phyloP scores from a whole-genome alignment of 2,888 invertebrate genomes.

The Sipha maydis region DNA sequence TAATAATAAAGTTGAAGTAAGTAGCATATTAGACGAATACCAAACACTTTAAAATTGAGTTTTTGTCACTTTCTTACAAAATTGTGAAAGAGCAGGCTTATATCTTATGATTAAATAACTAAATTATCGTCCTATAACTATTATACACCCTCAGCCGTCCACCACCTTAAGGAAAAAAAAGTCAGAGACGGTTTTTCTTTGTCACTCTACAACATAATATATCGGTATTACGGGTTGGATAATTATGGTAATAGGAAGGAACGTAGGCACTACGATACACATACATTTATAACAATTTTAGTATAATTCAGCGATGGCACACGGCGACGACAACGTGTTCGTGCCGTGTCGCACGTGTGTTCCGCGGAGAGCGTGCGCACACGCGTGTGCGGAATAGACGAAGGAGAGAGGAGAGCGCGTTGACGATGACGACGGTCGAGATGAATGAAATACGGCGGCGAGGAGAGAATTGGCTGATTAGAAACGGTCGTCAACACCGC shows the following conservation, averaged over 20 bases:
- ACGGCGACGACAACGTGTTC: slow-evolving; percentile 32
- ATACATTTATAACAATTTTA: background rate
- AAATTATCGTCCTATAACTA: too few relatives aligned
- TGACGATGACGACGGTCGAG: slow-evolving; percentile 4
- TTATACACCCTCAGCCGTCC: too few relatives aligned
- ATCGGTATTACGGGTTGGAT: too few relatives aligned
- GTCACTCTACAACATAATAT: too few relatives aligned
- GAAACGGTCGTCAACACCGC: slow-evolving; percentile 47
- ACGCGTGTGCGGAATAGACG: background rate
- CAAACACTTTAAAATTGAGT: too few relatives aligned
- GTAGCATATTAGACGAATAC: too few relatives aligned
- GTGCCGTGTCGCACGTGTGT: slow-evolving; percentile 36
- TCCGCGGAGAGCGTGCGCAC: background rate
- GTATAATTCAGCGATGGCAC: slow-evolving; percentile 27
- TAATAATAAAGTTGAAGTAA: too few relatives aligned
- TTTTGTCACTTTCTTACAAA: too few relatives aligned
- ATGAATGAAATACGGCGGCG: slow-evolving; percentile 49
- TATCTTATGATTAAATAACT: too few relatives aligned
- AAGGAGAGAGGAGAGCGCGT: slow-evolving; percentile 8
- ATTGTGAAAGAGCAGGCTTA: too few relatives aligned
- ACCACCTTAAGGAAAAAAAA: too few relatives aligned
- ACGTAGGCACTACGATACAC: background rate
- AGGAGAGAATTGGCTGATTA: slow-evolving; percentile 35
- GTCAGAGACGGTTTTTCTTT: too few relatives aligned
- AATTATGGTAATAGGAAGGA: background rate